Conservation (phyloP, 2,888 invertebrate genomes). For the Drosophila testacea region DNA sequence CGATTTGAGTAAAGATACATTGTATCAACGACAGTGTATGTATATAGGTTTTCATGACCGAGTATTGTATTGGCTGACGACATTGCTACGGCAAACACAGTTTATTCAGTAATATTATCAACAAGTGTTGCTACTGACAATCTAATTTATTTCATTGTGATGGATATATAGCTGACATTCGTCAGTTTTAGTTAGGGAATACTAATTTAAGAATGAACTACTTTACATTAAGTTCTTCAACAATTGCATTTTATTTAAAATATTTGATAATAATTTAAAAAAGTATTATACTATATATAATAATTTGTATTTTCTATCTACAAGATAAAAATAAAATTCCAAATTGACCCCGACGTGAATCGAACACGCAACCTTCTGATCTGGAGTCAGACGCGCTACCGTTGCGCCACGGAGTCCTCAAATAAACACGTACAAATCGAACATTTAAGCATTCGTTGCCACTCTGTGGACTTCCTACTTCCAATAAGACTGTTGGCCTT, state of each 20-base stretch:
- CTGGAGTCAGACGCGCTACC: conserved; percentile 80
- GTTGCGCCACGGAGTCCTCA: conserved; percentile 78
- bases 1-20: not conserved
- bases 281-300: not conserved
- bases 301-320: not conserved
- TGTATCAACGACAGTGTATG: not conserved
- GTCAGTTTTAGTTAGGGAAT: not conserved
- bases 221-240: not conserved
- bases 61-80: not conserved
- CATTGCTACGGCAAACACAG: not conserved
- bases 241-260: not conserved
- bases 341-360: conserved; percentile 77
- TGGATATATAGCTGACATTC: conserved; percentile 9
- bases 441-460: conserved; percentile 31
- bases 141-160: conserved; percentile 8
- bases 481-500: not conserved
- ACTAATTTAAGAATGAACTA: not conserved
- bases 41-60: not conserved
- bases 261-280: not conserved
- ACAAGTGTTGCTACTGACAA: conserved; percentile 12
- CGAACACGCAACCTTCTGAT: conserved; percentile 81
- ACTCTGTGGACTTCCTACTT: not conserved
- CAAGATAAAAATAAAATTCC: not conserved
- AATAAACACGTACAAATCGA: not conserved
- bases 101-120: conserved; percentile 6